Evolutionary conservation across 2,888 invertebrate genomes (phyloP).

Genomic region (Drosophila demipolita): DNA sequence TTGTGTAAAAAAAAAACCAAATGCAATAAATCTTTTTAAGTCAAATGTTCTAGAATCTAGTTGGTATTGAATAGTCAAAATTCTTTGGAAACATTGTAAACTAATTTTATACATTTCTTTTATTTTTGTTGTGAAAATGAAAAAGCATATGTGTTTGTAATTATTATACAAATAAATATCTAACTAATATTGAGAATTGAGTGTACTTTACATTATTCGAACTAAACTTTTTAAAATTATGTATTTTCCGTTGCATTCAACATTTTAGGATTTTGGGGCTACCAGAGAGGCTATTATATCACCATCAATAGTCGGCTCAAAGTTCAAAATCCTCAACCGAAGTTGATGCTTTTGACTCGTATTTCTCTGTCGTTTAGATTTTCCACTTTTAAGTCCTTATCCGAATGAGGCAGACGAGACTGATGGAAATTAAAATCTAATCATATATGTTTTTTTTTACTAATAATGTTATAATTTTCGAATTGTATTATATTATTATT

Average conservation of each 20-base stretch:
- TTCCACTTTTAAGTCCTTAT: neutral
- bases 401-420: neutral
- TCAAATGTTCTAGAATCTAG: slow-evolving; percentile 53
- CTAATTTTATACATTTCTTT: slow-evolving; percentile 59
- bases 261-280: neutral
- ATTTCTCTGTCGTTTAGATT: neutral
- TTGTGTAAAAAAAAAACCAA: slow-evolving; percentile 58
- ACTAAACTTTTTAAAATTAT: neutral
- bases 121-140: slow-evolving; percentile 46
- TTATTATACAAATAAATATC: slow-evolving; percentile 37
- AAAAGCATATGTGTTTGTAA: slow-evolving; percentile 40
- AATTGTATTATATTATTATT: neutral
- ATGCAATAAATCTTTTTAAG: slow-evolving; percentile 51
- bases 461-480: neutral
- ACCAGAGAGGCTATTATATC: neutral
- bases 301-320: neutral
- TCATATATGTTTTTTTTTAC: neutral
- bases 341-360: neutral
- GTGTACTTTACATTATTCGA: neutral
- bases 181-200: slow-evolving; percentile 14
- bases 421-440: neutral
- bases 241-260: neutral
- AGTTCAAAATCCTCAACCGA: neutral
- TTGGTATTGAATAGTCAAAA: slow-evolving; percentile 64
- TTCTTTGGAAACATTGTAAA: slow-evolving; percentile 61